These are phyloP conservation scores for Contarinia nasturtii DNA, from an alignment of 1,140 invertebrate genomes.

Conservation along the genomic window DNA sequence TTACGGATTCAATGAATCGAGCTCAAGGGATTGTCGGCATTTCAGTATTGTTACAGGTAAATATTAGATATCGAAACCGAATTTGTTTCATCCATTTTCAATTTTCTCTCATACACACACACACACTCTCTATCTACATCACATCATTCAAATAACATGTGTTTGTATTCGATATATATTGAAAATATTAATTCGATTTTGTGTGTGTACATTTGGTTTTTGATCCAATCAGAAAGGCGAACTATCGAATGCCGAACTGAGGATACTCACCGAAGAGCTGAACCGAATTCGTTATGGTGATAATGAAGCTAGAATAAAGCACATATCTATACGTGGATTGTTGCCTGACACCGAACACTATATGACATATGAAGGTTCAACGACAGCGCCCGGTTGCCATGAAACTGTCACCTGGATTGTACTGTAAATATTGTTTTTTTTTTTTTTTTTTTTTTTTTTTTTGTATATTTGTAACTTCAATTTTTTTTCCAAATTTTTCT, in stretches of 20 bases:
- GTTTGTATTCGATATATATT: neutral
- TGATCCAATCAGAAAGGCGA: slow-evolving; percentile 48
- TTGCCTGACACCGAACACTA: slow-evolving; percentile 85
- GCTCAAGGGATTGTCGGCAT: slow-evolving; percentile 79
- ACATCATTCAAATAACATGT: too few species aligned
- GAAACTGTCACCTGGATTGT: slow-evolving; percentile 92
- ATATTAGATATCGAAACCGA: neutral
- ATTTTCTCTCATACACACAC: too few species aligned
- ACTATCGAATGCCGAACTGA: slow-evolving; percentile 65
- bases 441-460: too few species aligned
- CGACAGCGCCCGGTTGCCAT: slow-evolving; percentile 82
- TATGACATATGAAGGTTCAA: slow-evolving; percentile 94
- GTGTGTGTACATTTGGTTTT: neutral
- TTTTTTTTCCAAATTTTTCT: too few species aligned
- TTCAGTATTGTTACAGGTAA: slow-evolving; percentile 72
- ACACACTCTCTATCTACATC: too few species aligned
- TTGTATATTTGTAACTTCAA: too few species aligned
- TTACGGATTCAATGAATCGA: slow-evolving; percentile 70
- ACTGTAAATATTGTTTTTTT: too few species aligned
- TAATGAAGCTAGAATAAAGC: slow-evolving; percentile 59
- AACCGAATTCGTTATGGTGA: slow-evolving; percentile 74
- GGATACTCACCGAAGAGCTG: slow-evolving; percentile 70
- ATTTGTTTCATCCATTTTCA: too few species aligned
- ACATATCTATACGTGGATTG: slow-evolving; percentile 63
- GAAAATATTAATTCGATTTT: slow-evolving; percentile 1